phyloP scores from a whole-genome alignment of 1,140 invertebrate species.

The Aphidius ervi region DNA sequence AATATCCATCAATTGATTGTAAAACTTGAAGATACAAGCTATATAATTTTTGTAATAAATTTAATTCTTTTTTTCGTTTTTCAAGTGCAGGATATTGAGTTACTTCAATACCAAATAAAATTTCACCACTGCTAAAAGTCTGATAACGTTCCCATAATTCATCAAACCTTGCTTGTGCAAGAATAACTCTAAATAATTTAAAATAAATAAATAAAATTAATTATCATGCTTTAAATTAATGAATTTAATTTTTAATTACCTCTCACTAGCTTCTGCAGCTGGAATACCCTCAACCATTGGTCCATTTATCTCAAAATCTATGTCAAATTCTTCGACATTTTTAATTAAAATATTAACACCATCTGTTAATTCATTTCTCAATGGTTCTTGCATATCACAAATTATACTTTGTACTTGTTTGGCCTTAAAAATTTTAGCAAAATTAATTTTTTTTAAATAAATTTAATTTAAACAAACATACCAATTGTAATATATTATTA shows the following conservation, averaged over 20 bases:
- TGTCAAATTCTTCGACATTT: conserved; percentile 68
- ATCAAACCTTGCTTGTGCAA: conserved; percentile 76
- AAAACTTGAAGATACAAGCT: conserved; percentile 75
- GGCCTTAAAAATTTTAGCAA: conserved; percentile 49
- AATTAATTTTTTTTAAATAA: background rate
- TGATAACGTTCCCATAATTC: conserved; percentile 73
- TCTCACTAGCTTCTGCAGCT: conserved; percentile 79
- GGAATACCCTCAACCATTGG: conserved; percentile 79
- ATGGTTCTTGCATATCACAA: conserved; percentile 70
- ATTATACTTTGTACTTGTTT: conserved; percentile 69
- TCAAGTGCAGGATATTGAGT: conserved; percentile 76
- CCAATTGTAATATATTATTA: conserved; percentile 68
- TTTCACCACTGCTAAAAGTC: conserved; percentile 77
- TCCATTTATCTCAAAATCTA: conserved; percentile 70
- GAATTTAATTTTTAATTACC: conserved; percentile 40
- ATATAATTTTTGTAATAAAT: conserved; percentile 80
- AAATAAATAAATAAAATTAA: background rate
- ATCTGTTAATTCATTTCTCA: conserved; percentile 66
- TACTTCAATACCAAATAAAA: conserved; percentile 73
- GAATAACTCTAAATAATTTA: conserved; percentile 54
- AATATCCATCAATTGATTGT: conserved; percentile 79
- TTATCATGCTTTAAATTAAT: conserved; percentile 1
- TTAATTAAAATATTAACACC: conserved; percentile 66
- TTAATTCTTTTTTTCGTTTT: conserved; percentile 76
- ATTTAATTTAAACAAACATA: conserved; percentile 39